Percentiles rank a stretch among this genome's conserved stretches.
These are phyloP conservation scores for human (Homo sapiens) DNA, from an alignment of 2,113 vertebrate genomes.

Conservation along the genomic window GRCh38 chr2:82814501-82815000, in stretches of 20 bases:
- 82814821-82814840: neutral
- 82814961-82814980: too few species aligned
- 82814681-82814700: neutral
- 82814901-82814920: neutral
- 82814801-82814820: neutral
- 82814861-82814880: neutral
- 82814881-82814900: neutral
- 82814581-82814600: neutral
- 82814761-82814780: neutral
- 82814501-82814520: neutral
- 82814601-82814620: neutral
- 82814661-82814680: neutral
- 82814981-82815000: too few species aligned
- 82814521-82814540: neutral
- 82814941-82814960: too few species aligned
- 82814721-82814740: neutral
- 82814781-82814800: neutral
- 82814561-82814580: neutral
- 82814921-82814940: neutral
- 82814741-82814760: neutral
- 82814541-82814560: neutral
- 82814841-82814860: neutral
- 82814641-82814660: neutral
- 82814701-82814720: neutral
- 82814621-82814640: neutral